These are phyloP conservation scores for Acanthopagrus latus DNA, from an alignment of 2,797 vertebrate genomes.

Conservation along the genomic window DNA sequence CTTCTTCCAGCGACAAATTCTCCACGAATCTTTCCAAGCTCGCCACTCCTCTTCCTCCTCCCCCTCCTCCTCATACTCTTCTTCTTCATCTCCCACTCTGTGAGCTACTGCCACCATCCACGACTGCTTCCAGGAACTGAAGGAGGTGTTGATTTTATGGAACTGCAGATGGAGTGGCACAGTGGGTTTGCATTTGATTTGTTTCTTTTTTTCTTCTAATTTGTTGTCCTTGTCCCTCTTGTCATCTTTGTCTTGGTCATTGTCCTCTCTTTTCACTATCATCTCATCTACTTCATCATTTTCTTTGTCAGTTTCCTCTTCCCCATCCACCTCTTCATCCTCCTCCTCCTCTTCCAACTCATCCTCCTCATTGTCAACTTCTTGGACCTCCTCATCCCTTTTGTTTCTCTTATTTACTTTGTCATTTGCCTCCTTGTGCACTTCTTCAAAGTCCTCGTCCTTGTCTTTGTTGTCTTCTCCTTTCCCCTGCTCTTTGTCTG, in stretches of 20 bases:
- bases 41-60: constrained; percentile 30
- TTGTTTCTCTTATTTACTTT: neutral
- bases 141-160: constrained; percentile 60
- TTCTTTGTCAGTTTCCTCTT: neutral
- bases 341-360: neutral
- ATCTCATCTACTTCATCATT: neutral
- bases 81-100: constrained; percentile 36
- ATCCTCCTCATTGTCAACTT: neutral
- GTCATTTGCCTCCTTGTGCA: neutral
- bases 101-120: constrained; percentile 68
- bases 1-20: constrained; percentile 56
- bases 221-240: constrained; percentile 5
- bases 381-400: neutral
- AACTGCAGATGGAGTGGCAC: constrained; percentile 74
- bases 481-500: neutral
- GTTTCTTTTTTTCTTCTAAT: neutral
- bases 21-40: constrained; percentile 78
- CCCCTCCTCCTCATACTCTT: constrained; percentile 15
- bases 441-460: neutral
- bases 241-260: neutral
- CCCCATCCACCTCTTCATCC: neutral
- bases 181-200: rapidly evolving
- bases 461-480: neutral
- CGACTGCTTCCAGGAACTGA: constrained; percentile 71
- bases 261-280: neutral